Evolutionary conservation across 2,113 vertebrate species (phyloP).

Genomic region (Clarias magur): DNA sequence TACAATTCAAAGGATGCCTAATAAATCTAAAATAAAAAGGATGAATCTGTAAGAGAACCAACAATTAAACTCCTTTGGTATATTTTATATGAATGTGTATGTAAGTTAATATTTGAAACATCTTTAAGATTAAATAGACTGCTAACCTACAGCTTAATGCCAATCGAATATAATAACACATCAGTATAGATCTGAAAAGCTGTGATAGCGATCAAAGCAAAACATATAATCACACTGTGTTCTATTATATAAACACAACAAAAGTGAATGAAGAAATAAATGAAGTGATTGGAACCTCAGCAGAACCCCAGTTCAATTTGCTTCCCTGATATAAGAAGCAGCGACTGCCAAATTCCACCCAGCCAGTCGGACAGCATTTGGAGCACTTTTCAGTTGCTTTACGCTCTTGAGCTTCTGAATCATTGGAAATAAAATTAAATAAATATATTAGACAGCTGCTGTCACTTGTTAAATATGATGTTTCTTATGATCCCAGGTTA

Average conservation of each 20-base stretch:
- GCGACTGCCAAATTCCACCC: neutral
- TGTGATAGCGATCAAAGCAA: neutral
- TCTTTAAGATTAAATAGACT: neutral
- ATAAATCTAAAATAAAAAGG: too few relatives aligned
- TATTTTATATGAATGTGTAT: neutral
- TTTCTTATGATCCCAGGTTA: neutral
- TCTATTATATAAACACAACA: neutral
- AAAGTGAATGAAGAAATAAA: neutral
- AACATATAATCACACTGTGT: neutral
- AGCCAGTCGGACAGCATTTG: neutral
- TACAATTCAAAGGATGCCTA: too few relatives aligned
- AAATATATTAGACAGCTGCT: neutral
- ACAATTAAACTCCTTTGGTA: neutral
- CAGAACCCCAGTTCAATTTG: neutral
- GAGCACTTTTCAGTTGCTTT: neutral
- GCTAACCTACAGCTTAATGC: neutral
- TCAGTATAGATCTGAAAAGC: too few relatives aligned
- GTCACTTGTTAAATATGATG: neutral
- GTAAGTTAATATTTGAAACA: neutral
- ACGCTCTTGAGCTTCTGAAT: neutral
- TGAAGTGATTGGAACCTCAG: conserved; percentile 14
- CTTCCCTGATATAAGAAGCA: neutral
- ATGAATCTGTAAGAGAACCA: too few relatives aligned
- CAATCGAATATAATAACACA: neutral
- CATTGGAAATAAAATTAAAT: neutral